phyloP scores from a whole-genome alignment of 2,113 vertebrate genomes.

The Entomyzon cyanotis region DNA sequence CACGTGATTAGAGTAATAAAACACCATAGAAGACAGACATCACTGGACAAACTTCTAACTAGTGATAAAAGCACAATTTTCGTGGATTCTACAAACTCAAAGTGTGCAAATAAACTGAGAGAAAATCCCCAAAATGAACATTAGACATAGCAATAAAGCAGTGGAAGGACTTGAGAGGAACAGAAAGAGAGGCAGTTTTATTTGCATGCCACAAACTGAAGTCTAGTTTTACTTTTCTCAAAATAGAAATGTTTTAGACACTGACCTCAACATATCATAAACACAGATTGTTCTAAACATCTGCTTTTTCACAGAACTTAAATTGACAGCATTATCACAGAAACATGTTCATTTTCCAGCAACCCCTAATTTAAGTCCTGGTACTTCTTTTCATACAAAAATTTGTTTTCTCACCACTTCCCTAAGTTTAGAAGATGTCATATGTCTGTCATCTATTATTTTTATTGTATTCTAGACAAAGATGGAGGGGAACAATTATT shows the following conservation, averaged over 20 bases:
- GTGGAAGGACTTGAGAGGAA: not conserved
- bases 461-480: not conserved
- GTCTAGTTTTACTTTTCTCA: not conserved
- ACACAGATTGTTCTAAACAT: not conserved
- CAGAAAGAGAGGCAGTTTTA: not conserved
- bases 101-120: not conserved
- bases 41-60: not conserved
- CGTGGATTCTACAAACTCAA: not conserved
- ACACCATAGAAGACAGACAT: not conserved
- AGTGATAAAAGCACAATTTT: not conserved
- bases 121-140: not conserved
- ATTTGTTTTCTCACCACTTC: not conserved
- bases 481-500: not conserved
- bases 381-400: not conserved
- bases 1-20: not conserved
- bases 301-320: not conserved
- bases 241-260: not conserved
- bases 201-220: slow-evolving; percentile 40
- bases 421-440: not conserved
- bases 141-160: not conserved
- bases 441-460: not conserved
- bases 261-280: not conserved
- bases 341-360: not conserved
- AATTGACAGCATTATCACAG: not conserved
- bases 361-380: not conserved